Conservation (phyloP, 1,140 invertebrate genomes). For the Lepidostoma basale region DNA sequence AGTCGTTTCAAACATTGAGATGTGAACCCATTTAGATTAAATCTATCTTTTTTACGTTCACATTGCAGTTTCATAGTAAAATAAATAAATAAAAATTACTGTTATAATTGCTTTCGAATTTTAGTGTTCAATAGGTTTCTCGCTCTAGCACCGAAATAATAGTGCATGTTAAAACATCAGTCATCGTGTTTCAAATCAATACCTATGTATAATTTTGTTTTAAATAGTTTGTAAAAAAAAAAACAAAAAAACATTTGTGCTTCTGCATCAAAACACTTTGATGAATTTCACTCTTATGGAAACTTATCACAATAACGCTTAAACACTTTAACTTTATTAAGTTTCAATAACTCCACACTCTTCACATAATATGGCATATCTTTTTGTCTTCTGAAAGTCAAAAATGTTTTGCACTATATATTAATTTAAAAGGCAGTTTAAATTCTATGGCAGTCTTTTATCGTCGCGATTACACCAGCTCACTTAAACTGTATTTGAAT, state of each 20-base stretch:
- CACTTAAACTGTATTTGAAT: not conserved
- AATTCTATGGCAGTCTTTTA: conserved; percentile 45
- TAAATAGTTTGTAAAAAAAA: conserved; percentile 20
- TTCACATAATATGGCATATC: conserved; percentile 33
- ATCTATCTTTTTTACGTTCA: no score
- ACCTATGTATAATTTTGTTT: not conserved
- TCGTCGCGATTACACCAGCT: conserved; percentile 19
- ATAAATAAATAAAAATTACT: conserved; percentile 22
- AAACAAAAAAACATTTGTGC: conserved; percentile 11
- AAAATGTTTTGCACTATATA: conserved; percentile 22
- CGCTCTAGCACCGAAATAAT: conserved; percentile 18
- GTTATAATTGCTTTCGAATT: conserved; percentile 14
- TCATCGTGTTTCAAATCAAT: conserved; percentile 9
- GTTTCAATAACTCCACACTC: conserved; percentile 2
- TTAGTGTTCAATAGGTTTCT: not conserved
- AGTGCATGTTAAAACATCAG: not conserved
- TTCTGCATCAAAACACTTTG: not conserved
- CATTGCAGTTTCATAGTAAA: no score
- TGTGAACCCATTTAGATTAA: no score
- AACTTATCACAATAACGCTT: conserved; percentile 26
- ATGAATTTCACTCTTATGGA: conserved; percentile 12
- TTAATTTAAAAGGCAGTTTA: conserved; percentile 43
- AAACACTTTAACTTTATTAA: conserved; percentile 9
- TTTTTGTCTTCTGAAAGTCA: conserved; percentile 17
- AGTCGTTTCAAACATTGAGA: no score